Conservation (phyloP, 2,797 vertebrate genomes). For the Chrosomus eos region DNA sequence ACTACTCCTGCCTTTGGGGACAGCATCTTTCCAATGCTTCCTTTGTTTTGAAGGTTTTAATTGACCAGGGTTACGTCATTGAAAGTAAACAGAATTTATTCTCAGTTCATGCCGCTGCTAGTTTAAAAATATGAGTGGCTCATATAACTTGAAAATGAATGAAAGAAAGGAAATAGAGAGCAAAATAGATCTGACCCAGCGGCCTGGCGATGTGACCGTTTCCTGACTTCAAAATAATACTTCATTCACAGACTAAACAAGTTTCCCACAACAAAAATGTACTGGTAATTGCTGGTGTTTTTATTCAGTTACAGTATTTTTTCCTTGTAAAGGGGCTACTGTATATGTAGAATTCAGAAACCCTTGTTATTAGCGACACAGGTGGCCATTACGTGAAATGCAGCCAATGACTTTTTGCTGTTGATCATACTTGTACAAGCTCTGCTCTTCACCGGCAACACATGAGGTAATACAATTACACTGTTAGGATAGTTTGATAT, state of each 20-base stretch:
- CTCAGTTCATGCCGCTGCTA: neutral
- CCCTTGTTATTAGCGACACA: neutral
- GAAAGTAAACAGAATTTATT: conserved; percentile 1
- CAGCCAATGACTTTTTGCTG: neutral
- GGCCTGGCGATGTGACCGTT: neutral
- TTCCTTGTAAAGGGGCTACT: neutral
- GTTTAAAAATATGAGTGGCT: neutral
- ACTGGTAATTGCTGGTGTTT: neutral
- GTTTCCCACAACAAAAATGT: conserved; percentile 18
- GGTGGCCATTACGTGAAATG: neutral
- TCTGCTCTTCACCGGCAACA: no score
- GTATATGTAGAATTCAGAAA: neutral
- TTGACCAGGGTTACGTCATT: neutral
- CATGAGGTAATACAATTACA: no score
- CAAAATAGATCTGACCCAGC: conserved; percentile 24
- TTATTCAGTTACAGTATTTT: neutral
- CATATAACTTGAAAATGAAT: neutral
- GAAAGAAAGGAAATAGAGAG: neutral
- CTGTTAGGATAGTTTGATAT: no score
- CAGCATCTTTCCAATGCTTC: neutral
- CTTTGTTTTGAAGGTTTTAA: neutral
- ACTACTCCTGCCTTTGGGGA: conserved; percentile 6
- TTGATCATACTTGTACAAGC: no score
- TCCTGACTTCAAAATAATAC: conserved; percentile 36
- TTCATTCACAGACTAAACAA: conserved; percentile 2